Evolutionary conservation across 2,797 vertebrate species (phyloP), one percentile per base, ranked within the genome.

Genomic region (Cynodonichthys magdalenae): DNA sequence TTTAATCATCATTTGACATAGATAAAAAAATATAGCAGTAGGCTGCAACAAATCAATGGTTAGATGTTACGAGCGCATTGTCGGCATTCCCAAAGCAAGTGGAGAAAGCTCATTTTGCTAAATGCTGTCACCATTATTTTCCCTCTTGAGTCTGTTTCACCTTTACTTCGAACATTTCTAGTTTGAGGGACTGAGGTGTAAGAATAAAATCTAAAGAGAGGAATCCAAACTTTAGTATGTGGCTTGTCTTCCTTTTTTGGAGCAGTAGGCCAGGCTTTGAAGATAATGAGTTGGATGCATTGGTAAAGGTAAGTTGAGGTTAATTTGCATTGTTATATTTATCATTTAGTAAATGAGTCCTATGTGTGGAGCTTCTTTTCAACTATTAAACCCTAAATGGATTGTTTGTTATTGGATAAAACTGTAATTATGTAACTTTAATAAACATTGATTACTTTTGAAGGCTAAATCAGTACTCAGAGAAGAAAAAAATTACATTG

Each of bases 381-480:
- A 41, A 17, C 45, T 56, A 48, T 49, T 29, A 56, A 29, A 28
- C 27, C 24, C 8, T 56, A 42, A 50, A 41, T 9, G n/a, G 52
- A 64, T 56, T 48, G 29, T 49, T 49, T 49, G 29, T 12, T 46
- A 49, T 50, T 24, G 44, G 29, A 49, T 28, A 28, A 49, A 63
- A 46, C 24, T 48, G 17, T 31, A 52, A 46, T 46, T 7, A 20
- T 34, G 27, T 29, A 9, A 31, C 29, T 48, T 48, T 59, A 59
- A 47, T 59, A n/a, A 56, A 42, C 28, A 50, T 24, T 50, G 46
- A 65, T 56, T 49, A 49, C 31, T 41, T 49, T 49, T 20, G 20
- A n/a, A 8, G 45, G 18, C 45, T 56, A 36, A 48, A 64, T 54
- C 5, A 19, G 19, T 42, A 45, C 52, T 19, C 15, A 4, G 5